Base-by-base conservation (phyloP, 1,140 invertebrate genomes). In the Heliothis subflexa region DNA sequence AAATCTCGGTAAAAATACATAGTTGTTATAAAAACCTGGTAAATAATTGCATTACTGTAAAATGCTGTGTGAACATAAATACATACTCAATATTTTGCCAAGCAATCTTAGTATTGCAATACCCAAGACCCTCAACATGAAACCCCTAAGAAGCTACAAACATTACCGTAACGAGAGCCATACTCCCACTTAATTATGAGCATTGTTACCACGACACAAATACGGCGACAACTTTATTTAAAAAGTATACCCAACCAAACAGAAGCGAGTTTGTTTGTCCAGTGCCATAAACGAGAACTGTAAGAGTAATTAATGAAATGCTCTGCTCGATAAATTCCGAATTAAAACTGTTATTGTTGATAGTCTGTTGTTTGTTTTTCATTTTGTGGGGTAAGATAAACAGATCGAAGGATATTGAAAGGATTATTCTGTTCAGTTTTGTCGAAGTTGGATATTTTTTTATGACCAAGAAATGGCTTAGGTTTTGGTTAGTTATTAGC, bases 321-420 rank as follows among this genome's bases (percentile, higher is more conserved):
- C 47, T 45, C 62, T 47, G 55, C 55, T 50, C 62, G 40, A 75
- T 75, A 75, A 75, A 75, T 62, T 75, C 33, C 45, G 57, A 75
- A 75, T 75, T 75, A 75, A 75, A 75, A 75, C 40, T 61, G 72
- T 75, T 75, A 61, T 61, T 59, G 71, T 57, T 57, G 55, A 54
- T 66, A 47, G 40, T 66, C 18, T 66, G 62, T 66, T 66, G 61
- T 64, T 64, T 66, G 40, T 40, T 16, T 45, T 64, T 11, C 40
- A 21, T 66, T 47, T 64, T 64, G 11, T 47, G n/a, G 18, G 16
- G 40, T 18, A 66, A 47, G 47, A 40, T 18, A 47, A 40, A 45
- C n/a, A 16, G 16, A 40, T 40, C 33, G 16, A 47, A 40, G 28
- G n/a, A 66, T 11, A 40, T 62, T 62, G 33, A n/a, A 47, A 18